phyloP scores from a whole-genome alignment of 1,140 invertebrate species.

The Scaptomyza montana region DNA sequence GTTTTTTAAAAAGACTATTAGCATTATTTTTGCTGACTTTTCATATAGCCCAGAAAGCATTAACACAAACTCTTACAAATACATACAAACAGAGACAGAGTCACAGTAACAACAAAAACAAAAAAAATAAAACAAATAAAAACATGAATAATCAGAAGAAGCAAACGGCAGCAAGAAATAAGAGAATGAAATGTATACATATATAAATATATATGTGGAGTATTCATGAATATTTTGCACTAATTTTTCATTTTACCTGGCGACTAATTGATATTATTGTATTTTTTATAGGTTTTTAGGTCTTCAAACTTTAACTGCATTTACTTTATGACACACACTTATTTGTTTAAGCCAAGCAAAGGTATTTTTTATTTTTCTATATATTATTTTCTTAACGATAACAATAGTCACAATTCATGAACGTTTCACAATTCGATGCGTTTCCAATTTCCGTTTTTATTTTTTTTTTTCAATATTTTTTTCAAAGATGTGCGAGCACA shows the following conservation, averaged over 20 bases:
- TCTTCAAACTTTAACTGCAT: neutral
- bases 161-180: slow-evolving; percentile 8
- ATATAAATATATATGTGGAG: neutral
- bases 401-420: slow-evolving; percentile 49
- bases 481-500: slow-evolving; percentile 18
- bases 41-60: slow-evolving; percentile 10
- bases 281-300: slow-evolving; percentile 8
- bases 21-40: slow-evolving; percentile 47
- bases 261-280: slow-evolving; percentile 19
- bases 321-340: slow-evolving; percentile 25
- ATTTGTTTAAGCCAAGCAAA: slow-evolving; percentile 8
- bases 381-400: slow-evolving; percentile 25
- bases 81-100: neutral
- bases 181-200: neutral
- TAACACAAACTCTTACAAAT: slow-evolving; percentile 1
- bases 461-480: slow-evolving; percentile 24
- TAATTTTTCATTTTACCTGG: slow-evolving; percentile 22
- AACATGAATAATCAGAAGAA: slow-evolving; percentile 25
- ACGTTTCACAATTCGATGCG: slow-evolving; percentile 32
- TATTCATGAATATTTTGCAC: slow-evolving; percentile 7
- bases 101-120: neutral
- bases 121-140: neutral
- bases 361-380: neutral
- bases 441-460: slow-evolving; percentile 22
- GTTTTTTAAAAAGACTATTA: slow-evolving; percentile 45